Conservation (phyloP, 2,113 vertebrate genomes). For the Natator depressus region DNA sequence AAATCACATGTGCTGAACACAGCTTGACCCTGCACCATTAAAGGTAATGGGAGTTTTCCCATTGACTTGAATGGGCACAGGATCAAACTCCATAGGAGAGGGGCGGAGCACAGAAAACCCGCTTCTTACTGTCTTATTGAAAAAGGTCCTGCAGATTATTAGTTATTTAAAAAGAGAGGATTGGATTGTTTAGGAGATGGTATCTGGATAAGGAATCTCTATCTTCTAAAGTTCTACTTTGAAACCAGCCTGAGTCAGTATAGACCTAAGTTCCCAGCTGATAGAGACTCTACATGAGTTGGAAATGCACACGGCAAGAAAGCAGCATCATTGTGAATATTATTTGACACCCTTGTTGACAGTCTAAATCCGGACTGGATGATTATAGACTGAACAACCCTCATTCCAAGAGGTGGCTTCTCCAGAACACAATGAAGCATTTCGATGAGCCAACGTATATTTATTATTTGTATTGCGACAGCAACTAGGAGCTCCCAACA, state of each 20-base stretch:
- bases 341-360: background rate
- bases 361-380: background rate
- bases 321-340: background rate
- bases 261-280: background rate
- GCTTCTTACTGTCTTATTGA: background rate
- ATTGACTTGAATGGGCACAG: background rate
- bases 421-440: background rate
- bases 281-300: background rate
- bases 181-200: background rate
- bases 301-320: background rate
- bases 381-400: background rate
- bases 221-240: background rate
- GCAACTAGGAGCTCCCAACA: rapidly evolving
- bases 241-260: background rate
- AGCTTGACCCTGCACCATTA: background rate
- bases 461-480: background rate
- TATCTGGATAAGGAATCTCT: background rate
- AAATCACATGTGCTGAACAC: background rate
- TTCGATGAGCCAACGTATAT: background rate
- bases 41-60: background rate
- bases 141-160: background rate
- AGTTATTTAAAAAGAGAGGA: background rate
- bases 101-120: background rate
- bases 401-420: background rate
- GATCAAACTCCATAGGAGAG: background rate